Evolutionary conservation across 2,113 vertebrate species (phyloP).

Genomic region (Dicerorhinus sumatrensis): DNA sequence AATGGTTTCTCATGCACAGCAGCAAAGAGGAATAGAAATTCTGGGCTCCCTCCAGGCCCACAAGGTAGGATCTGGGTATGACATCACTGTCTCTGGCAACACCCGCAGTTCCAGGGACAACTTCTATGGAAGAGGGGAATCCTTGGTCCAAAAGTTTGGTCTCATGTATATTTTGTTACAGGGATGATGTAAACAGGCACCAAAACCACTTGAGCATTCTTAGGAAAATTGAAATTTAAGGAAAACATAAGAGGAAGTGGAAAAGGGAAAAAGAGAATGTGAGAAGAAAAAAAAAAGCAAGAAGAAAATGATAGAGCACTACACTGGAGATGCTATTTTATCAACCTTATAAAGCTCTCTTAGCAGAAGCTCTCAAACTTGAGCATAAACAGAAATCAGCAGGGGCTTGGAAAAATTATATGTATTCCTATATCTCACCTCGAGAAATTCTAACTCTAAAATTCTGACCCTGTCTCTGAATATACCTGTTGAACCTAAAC

Average conservation of each 20-base stretch:
- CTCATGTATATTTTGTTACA: neutral
- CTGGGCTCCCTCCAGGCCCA: neutral
- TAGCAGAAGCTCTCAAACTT: neutral
- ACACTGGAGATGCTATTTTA: neutral
- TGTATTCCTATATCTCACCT: neutral
- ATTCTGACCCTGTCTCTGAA: neutral
- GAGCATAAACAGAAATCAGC: neutral
- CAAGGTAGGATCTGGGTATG: no score
- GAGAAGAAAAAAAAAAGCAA: neutral
- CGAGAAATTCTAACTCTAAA: neutral
- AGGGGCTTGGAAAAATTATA: neutral
- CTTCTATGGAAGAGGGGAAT: neutral
- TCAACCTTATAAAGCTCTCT: neutral
- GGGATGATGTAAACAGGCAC: neutral
- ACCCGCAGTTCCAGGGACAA: neutral
- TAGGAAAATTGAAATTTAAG: neutral
- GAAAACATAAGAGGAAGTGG: neutral
- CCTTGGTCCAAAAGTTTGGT: neutral
- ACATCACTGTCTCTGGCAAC: no score
- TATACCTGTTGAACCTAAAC: neutral
- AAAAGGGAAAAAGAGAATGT: neutral
- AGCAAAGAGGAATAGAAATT: neutral
- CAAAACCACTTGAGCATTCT: neutral
- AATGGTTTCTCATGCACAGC: neutral
- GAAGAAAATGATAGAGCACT: neutral